Evolutionary conservation across 2,888 invertebrate genomes (phyloP).

Genomic region (Lasioglossum morio): DNA sequence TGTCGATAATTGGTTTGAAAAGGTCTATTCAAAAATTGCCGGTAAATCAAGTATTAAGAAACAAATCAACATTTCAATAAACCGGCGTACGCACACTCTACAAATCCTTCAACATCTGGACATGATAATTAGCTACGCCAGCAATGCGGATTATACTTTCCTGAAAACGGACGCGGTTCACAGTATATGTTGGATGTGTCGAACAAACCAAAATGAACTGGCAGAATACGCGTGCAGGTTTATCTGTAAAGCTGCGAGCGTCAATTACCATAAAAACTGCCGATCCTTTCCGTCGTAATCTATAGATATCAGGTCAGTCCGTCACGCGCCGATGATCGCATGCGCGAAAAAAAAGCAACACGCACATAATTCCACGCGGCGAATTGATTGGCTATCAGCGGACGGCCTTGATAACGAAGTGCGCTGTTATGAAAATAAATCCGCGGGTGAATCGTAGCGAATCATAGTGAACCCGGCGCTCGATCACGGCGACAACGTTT

Average conservation of each 20-base stretch:
- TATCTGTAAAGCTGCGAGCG: neutral
- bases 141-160: neutral
- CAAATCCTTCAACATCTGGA: neutral
- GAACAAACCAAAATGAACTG: neutral
- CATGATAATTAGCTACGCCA: neutral
- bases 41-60: neutral
- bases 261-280: conserved; percentile 18
- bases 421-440: conserved; percentile 67
- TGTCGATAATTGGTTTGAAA: neutral
- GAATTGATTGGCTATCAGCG: conserved; percentile 63
- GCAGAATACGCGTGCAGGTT: neutral
- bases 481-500: conserved; percentile 8
- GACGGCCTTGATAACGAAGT: conserved; percentile 61
- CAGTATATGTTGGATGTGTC: no score
- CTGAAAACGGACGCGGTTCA: neutral
- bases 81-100: neutral
- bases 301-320: neutral
- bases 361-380: neutral
- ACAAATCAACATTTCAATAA: neutral
- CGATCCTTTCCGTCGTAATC: neutral
- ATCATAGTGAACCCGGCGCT: conserved; percentile 43
- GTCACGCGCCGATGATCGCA: neutral
- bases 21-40: neutral
- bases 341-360: neutral
- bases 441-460: conserved; percentile 39